These are phyloP conservation scores for Seira sanloemensis DNA, from an alignment of 2,888 invertebrate genomes.

Conservation along the genomic window DNA sequence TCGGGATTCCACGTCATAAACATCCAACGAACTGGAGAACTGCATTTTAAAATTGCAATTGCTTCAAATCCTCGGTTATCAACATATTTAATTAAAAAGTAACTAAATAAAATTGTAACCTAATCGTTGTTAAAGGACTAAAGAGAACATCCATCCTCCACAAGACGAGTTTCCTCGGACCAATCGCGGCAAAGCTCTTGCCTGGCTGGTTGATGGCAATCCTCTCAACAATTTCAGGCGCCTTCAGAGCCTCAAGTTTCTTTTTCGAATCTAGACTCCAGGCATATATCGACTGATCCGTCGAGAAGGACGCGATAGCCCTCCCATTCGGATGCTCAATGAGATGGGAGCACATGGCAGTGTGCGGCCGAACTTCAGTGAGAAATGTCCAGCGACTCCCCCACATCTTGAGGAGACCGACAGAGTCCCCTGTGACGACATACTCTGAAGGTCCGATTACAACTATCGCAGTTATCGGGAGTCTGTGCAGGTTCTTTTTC, in stretches of 20 bases:
- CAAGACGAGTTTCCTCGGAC: slow-evolving; percentile 69
- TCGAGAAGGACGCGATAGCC: slow-evolving; percentile 66
- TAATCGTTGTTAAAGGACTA: slow-evolving; percentile 45
- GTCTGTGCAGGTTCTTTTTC: slow-evolving; percentile 69
- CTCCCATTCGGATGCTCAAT: slow-evolving; percentile 71
- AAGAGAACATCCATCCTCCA: slow-evolving; percentile 71
- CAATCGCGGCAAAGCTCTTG: slow-evolving; percentile 70
- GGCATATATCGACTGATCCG: slow-evolving; percentile 68
- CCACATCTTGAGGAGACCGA: slow-evolving; percentile 72
- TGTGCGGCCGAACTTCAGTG: slow-evolving; percentile 68
- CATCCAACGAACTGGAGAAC: slow-evolving; percentile 39
- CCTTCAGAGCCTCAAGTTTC: slow-evolving; percentile 65
- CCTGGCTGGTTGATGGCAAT: slow-evolving; percentile 66
- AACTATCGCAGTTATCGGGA: slow-evolving; percentile 68
- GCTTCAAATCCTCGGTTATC: not conserved
- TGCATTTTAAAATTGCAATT: slow-evolving; percentile 20
- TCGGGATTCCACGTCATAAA: slow-evolving; percentile 68
- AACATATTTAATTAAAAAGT: not conserved
- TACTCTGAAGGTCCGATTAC: slow-evolving; percentile 68
- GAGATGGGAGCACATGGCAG: slow-evolving; percentile 62
- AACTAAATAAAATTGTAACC: no score
- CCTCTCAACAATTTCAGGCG: slow-evolving; percentile 69
- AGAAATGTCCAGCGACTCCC: slow-evolving; percentile 68
- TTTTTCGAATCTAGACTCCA: slow-evolving; percentile 67
- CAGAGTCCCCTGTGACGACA: slow-evolving; percentile 73